Base-by-base conservation (phyloP, 1,140 invertebrate genomes). In the Ditylenchus dipsaci region DNA sequence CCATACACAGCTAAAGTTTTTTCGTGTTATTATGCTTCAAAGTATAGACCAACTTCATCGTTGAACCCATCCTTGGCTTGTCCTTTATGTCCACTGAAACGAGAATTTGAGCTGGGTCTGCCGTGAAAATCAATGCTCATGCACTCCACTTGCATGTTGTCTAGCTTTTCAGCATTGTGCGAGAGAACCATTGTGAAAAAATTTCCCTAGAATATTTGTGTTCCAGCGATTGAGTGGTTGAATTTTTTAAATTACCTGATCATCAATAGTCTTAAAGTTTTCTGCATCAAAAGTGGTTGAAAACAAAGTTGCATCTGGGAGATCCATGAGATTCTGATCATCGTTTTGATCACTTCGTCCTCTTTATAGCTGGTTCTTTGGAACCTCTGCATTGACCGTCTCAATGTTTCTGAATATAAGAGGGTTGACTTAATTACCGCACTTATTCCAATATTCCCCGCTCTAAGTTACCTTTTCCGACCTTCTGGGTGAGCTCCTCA, bases 71-170 rank as follows among this genome's bases (percentile, higher is more conserved):
- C 80, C 29, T 71, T 72, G 29, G 74, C 74, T 49, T 73, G 53
- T 58, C 81, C 80, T 62, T 81, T 82, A 23, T 78, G 77, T 65
- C 82, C 79, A 74, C 79, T 82, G 67, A 83, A 83, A 58, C 80
- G 70, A 57, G 64, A 72, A 38, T 71, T 67, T 5, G 80, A 81
- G 27, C 71, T 73, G 43, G 81, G 81, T 26, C 80, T 72, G 26
- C 80, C 80, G 65, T 82, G 80, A 53, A 82, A 79, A 67, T 82
- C 80, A 59, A 79, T 73, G 19, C 43, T 70, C 75, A 77, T 76
- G 30, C 73, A 80, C 21, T 72, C 78, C 1, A 78, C 67, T 47
- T 65, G 57, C 42, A 79, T 47, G 1, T 67, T 73, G 29, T 80
- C 69, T 1, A 83, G 59, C 59, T 82, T 82, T 27, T 83, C 79